Conservation (phyloP, 2,113 vertebrate species). For the Calidris pygmaea region DNA sequence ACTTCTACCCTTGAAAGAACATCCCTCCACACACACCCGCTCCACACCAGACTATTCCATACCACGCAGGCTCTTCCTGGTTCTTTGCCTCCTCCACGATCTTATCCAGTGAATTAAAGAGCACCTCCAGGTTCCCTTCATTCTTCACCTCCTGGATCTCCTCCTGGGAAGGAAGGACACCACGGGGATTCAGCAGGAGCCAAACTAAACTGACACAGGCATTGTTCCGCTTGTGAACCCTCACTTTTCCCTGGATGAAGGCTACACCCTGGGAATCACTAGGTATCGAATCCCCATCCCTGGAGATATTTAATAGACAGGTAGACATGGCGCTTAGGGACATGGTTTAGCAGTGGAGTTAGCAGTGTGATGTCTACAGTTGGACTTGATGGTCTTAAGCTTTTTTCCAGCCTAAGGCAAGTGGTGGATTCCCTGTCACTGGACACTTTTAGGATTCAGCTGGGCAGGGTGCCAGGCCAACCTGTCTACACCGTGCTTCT, state of each 20-base stretch:
- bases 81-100: conserved; percentile 65
- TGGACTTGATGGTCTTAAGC: background rate
- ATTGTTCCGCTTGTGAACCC: rapidly evolving
- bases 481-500: background rate
- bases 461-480: background rate
- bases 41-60: background rate
- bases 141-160: conserved; percentile 74
- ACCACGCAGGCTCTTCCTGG: conserved; percentile 60
- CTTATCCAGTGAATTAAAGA: conserved; percentile 66
- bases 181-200: background rate
- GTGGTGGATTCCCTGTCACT: background rate
- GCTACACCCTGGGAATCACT: background rate
- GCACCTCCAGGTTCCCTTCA: conserved; percentile 73
- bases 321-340: rapidly evolving
- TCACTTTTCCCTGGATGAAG: background rate
- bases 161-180: conserved; percentile 40
- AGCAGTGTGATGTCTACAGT: rapidly evolving
- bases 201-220: rapidly evolving
- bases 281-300: background rate
- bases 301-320: background rate
- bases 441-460: background rate
- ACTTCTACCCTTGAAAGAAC: rapidly evolving
- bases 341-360: rapidly evolving
- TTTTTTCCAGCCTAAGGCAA: background rate
- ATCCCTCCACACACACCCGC: rapidly evolving